Percentiles rank a stretch among this genome's conserved stretches.
phyloP scores from a whole-genome alignment of 2,888 invertebrate species.

The Eustalomyia histrio region DNA sequence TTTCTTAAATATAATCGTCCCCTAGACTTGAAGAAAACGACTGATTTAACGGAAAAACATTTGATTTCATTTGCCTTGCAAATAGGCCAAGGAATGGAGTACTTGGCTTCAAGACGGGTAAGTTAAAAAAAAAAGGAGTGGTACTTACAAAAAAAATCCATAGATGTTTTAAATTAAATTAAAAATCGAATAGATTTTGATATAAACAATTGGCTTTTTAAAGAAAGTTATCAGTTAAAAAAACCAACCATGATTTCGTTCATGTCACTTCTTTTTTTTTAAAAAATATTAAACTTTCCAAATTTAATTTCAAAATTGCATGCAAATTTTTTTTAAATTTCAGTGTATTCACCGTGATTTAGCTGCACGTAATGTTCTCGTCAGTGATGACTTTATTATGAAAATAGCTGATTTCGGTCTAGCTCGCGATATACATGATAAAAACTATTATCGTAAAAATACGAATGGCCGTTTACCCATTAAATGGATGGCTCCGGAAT shows the following conservation, averaged over 20 bases:
- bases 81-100: constrained; percentile 98
- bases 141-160: no score
- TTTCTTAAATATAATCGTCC: constrained; percentile 90
- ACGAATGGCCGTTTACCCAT: constrained; percentile 97
- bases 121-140: constrained; percentile 46
- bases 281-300: no score
- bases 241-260: no score
- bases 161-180: no score
- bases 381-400: constrained; percentile 94
- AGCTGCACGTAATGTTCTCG: constrained; percentile 97
- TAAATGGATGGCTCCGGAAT: constrained; percentile 99
- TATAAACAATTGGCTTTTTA: no score
- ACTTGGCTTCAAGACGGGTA: constrained; percentile 92
- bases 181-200: no score
- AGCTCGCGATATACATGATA: constrained; percentile 95
- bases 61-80: constrained; percentile 97
- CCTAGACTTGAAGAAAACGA: constrained; percentile 69
- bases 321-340: background rate
- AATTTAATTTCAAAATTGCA: no score
- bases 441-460: constrained; percentile 97
- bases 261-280: no score
- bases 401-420: constrained; percentile 99
- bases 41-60: constrained; percentile 91
- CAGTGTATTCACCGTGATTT: constrained; percentile 98
- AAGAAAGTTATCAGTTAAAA: no score